Evolutionary conservation across 1,140 invertebrate genomes (phyloP).

Genomic region (Cherax destructor): DNA sequence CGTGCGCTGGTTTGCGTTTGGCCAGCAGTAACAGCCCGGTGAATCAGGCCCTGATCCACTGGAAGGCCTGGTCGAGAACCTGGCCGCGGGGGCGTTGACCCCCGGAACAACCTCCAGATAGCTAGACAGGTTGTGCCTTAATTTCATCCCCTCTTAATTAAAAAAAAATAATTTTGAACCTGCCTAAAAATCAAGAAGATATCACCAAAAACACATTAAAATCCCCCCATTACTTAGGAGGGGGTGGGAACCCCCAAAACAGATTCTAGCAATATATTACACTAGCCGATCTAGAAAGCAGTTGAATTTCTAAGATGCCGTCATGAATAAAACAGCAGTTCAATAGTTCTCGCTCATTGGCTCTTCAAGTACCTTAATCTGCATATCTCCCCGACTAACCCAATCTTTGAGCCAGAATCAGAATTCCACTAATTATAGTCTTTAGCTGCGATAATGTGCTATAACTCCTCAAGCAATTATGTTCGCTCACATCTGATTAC

Average conservation of each 20-base stretch:
- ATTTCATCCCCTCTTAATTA: too few species aligned
- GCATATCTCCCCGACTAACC: constrained; percentile 35
- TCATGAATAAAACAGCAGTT: constrained; percentile 58
- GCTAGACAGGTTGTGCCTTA: too few species aligned
- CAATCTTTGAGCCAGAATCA: constrained; percentile 46
- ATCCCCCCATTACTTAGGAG: not conserved
- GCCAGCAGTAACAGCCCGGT: too few species aligned
- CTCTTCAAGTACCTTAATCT: constrained; percentile 33
- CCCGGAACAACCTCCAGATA: too few species aligned
- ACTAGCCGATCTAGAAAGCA: constrained; percentile 5
- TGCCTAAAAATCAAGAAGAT: not conserved
- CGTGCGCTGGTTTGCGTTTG: too few species aligned
- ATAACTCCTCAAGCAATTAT: constrained; percentile 39
- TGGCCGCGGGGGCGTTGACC: too few species aligned
- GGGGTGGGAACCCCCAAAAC: not conserved
- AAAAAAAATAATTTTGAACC: too few species aligned
- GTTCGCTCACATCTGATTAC: constrained; percentile 22
- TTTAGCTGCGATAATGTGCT: constrained; percentile 30
- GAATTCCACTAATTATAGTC: constrained; percentile 46
- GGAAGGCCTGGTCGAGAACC: too few species aligned
- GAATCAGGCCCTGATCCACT: too few species aligned
- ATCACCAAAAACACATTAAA: constrained; percentile 1
- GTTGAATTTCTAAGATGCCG: constrained; percentile 16
- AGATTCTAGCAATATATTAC: constrained; percentile 14
- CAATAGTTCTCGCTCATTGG: constrained; percentile 50